These are phyloP conservation scores for Nematopogon swammerdamellus DNA, from an alignment of 2,888 invertebrate species.

Conservation along the genomic window DNA sequence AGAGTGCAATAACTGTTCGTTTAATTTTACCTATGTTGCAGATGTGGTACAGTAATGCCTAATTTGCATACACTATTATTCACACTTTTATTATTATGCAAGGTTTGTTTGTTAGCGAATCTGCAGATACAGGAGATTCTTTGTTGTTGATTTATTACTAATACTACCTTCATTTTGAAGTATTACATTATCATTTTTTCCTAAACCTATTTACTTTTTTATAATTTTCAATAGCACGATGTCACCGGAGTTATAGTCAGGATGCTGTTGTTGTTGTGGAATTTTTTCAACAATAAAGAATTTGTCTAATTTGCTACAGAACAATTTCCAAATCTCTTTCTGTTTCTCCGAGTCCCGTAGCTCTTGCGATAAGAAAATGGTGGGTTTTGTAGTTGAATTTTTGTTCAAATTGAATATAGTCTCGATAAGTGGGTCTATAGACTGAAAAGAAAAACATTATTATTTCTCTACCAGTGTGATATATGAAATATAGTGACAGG, in stretches of 20 bases:
- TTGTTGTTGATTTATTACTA: no score
- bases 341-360: slow-evolving; percentile 60
- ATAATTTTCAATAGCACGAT: slow-evolving; percentile 53
- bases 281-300: slow-evolving; percentile 41
- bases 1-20: no score
- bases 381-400: slow-evolving; percentile 42
- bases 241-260: slow-evolving; percentile 59
- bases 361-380: slow-evolving; percentile 66
- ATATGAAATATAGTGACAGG: no score
- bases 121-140: no score
- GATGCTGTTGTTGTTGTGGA: slow-evolving; percentile 58
- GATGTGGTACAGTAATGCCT: no score
- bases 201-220: slow-evolving; percentile 21
- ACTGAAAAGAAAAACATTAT: slow-evolving; percentile 34
- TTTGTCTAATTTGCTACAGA: slow-evolving; percentile 31
- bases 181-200: no score
- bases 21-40: no score
- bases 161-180: no score
- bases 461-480: neutral
- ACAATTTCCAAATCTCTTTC: slow-evolving; percentile 32
- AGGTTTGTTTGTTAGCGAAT: no score
- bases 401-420: slow-evolving; percentile 47
- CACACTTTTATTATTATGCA: no score
- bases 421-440: slow-evolving; percentile 55
- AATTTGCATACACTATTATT: no score